Evolutionary conservation across 2,797 vertebrate species (phyloP).

Genomic region (Scyliorhinus canicula): DNA sequence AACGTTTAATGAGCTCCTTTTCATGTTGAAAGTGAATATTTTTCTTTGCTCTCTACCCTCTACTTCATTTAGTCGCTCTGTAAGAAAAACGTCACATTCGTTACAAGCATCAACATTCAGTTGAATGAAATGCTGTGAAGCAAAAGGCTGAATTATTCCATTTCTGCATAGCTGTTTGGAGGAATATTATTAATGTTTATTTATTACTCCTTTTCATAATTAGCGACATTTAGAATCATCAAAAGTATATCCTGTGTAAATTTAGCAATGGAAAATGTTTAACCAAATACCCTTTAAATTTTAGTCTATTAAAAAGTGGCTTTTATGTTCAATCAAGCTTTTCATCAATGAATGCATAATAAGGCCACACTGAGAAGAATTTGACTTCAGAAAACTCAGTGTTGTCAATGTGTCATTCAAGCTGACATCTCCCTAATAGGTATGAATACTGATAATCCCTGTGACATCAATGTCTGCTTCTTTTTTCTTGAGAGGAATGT

Average conservation of each 20-base stretch:
- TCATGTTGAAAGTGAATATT: neutral
- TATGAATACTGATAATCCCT: slow-evolving; percentile 46
- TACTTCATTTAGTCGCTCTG: neutral
- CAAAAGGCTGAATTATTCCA: slow-evolving; percentile 33
- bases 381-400: slow-evolving; percentile 44
- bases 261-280: slow-evolving; percentile 27
- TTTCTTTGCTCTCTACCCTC: neutral
- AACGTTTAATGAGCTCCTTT: neutral
- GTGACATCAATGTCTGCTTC: neutral
- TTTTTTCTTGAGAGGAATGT: slow-evolving; percentile 45
- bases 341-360: slow-evolving; percentile 40
- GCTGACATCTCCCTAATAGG: slow-evolving; percentile 42
- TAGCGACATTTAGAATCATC: neutral
- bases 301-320: slow-evolving; percentile 38
- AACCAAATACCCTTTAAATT: slow-evolving; percentile 37
- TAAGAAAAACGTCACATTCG: slow-evolving; percentile 4
- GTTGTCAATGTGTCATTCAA: slow-evolving; percentile 47
- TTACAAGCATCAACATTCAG: slow-evolving; percentile 33
- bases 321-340: slow-evolving; percentile 18
- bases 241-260: neutral
- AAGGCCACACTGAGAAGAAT: slow-evolving; percentile 46
- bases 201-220: slow-evolving; percentile 36
- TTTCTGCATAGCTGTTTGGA: slow-evolving; percentile 25
- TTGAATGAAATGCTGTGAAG: slow-evolving; percentile 36
- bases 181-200: slow-evolving; percentile 25